These are phyloP conservation scores for Arge pagana DNA, from an alignment of 2,888 invertebrate genomes.

Conservation along the genomic window DNA sequence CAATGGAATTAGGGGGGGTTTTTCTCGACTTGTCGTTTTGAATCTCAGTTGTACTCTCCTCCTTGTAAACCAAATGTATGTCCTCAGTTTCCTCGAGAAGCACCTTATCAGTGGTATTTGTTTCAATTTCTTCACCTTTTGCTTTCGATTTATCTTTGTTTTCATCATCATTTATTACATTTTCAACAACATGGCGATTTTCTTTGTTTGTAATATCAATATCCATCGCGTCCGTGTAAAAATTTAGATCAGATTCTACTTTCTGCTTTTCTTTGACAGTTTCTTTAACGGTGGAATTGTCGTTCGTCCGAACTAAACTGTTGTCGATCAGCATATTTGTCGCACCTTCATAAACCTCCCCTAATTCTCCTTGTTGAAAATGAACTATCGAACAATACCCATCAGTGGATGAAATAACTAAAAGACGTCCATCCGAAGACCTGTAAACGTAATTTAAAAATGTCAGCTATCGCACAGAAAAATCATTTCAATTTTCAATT, in stretches of 20 bases:
- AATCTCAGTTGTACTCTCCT: slow-evolving; percentile 49
- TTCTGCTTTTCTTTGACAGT: neutral
- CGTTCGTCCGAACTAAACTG: no score
- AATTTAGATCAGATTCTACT: slow-evolving; percentile 32
- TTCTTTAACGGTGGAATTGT: slow-evolving; percentile 2
- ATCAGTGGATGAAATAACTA: slow-evolving; percentile 85
- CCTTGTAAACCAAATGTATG: slow-evolving; percentile 66
- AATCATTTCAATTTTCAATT: slow-evolving; percentile 7
- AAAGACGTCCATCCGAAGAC: slow-evolving; percentile 76
- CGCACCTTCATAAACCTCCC: slow-evolving; percentile 61
- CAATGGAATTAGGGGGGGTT: slow-evolving; percentile 39
- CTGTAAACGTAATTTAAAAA: slow-evolving; percentile 46
- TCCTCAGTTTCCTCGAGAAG: slow-evolving; percentile 62
- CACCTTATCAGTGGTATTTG: slow-evolving; percentile 8
- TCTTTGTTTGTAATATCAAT: slow-evolving; percentile 39
- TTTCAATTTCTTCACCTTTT: slow-evolving; percentile 21
- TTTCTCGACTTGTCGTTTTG: slow-evolving; percentile 38
- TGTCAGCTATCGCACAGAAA: neutral
- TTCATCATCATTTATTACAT: slow-evolving; percentile 23
- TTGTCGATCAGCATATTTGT: slow-evolving; percentile 26
- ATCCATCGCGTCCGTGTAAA: slow-evolving; percentile 50
- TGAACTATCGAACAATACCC: slow-evolving; percentile 85
- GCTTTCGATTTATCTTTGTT: slow-evolving; percentile 21
- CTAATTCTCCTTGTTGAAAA: slow-evolving; percentile 77
- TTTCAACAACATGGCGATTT: slow-evolving; percentile 13